A percentile compares a stretch with the other conserved stretches of the same genome.
phyloP scores from a whole-genome alignment of 1,140 invertebrate genomes.

The Drosophila burlai region DNA sequence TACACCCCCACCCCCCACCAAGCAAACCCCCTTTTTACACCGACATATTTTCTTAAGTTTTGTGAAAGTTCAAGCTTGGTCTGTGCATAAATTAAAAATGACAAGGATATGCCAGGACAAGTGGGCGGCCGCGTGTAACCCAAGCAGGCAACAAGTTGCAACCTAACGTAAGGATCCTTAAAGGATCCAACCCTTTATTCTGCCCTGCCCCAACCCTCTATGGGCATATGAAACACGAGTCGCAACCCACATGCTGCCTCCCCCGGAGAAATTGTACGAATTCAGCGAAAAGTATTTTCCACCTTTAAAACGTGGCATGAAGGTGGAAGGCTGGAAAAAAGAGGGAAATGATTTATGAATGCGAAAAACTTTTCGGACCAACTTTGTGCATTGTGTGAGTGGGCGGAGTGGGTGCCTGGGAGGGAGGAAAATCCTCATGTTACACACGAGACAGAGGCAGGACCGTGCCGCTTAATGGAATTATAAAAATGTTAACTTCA shows the following conservation, averaged over 20 bases:
- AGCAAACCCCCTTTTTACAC: neutral
- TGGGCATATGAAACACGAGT: conserved; percentile 69
- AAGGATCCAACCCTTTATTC: conserved; percentile 11
- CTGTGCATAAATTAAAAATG: conserved; percentile 80
- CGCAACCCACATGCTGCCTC: too few species aligned
- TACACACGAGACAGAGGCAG: conserved; percentile 53
- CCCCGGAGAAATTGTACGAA: conserved; percentile 69
- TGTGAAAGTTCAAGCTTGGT: conserved; percentile 45
- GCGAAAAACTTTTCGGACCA: conserved; percentile 77
- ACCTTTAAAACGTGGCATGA: conserved; percentile 66
- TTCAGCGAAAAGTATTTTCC: conserved; percentile 83
- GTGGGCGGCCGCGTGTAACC: conserved; percentile 55
- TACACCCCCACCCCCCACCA: too few species aligned
- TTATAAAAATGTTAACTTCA: conserved; percentile 83
- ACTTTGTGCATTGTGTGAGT: conserved; percentile 61
- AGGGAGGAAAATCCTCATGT: conserved; percentile 54
- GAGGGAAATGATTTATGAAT: conserved; percentile 79
- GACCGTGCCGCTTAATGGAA: conserved; percentile 70
- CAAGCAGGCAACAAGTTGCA: conserved; percentile 78
- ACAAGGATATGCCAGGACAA: conserved; percentile 70
- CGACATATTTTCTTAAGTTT: conserved; percentile 48
- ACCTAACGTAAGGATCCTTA: conserved; percentile 53
- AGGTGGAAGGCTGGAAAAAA: conserved; percentile 42
- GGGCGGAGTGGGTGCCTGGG: conserved; percentile 17
- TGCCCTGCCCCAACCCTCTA: neutral